These are phyloP conservation scores for Ceryle rudis DNA, from an alignment of 2,797 vertebrate genomes.

Conservation along the genomic window DNA sequence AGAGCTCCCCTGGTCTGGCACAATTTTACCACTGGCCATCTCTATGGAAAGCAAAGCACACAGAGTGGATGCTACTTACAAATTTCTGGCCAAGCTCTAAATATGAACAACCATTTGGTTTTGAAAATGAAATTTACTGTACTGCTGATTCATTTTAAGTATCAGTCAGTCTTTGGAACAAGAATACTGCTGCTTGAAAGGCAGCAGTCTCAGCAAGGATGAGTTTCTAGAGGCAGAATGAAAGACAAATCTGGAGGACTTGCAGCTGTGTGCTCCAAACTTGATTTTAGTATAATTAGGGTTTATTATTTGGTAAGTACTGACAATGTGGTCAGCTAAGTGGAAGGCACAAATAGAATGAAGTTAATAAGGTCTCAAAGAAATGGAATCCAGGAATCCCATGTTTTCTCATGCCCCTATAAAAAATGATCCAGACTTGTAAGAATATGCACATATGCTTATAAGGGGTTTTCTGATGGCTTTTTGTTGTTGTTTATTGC, in stretches of 20 bases:
- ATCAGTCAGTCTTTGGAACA: neutral
- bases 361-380: neutral
- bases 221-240: neutral
- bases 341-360: neutral
- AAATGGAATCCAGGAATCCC: neutral
- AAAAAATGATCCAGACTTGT: neutral
- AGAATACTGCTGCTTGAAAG: neutral
- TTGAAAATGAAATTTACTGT: constrained; percentile 18
- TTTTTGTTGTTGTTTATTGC: constrained; percentile 5
- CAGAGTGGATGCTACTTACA: neutral
- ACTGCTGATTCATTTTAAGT: neutral
- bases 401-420: neutral
- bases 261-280: neutral
- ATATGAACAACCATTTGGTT: neutral
- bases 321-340: neutral
- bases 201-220: neutral
- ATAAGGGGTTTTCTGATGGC: neutral
- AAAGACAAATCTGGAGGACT: constrained; percentile 2
- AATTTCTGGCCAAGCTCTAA: neutral
- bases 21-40: neutral
- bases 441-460: neutral
- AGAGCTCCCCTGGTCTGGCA: neutral
- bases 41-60: neutral
- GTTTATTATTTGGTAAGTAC: neutral
- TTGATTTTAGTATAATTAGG: constrained; percentile 8